phyloP scores from a whole-genome alignment of 2,113 vertebrate species.

The Menura novaehollandiae region DNA sequence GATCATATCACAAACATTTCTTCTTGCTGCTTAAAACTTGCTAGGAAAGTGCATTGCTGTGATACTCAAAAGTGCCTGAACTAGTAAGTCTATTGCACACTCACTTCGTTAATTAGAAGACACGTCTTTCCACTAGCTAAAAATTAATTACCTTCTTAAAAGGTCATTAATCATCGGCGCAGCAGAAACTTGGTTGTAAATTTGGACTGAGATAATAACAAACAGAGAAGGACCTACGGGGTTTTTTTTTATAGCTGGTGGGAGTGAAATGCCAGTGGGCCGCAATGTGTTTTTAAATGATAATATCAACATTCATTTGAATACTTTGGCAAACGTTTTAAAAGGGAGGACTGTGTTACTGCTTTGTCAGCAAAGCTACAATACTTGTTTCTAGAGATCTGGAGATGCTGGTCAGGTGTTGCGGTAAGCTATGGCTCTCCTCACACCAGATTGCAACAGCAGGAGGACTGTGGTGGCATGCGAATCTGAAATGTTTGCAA shows the following conservation, averaged over 20 bases:
- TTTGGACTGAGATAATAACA: slow-evolving; percentile 51
- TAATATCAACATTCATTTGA: slow-evolving; percentile 38
- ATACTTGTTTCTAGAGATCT: background rate
- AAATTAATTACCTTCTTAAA: slow-evolving; percentile 73
- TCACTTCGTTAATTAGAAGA: slow-evolving; percentile 66
- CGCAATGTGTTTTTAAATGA: slow-evolving; percentile 27
- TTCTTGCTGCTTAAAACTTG: slow-evolving; percentile 20
- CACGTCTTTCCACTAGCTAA: slow-evolving; percentile 44
- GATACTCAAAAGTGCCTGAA: background rate
- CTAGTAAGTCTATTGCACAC: slow-evolving; percentile 33
- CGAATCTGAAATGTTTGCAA: background rate
- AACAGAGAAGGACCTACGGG: slow-evolving; percentile 2
- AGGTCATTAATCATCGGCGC: slow-evolving; percentile 58
- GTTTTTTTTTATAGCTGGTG: background rate
- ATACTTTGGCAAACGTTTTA: slow-evolving; percentile 3
- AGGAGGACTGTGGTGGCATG: slow-evolving; percentile 25
- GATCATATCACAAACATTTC: background rate
- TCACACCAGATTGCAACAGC: slow-evolving; percentile 50
- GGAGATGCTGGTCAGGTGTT: slow-evolving; percentile 34
- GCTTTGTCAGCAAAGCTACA: slow-evolving; percentile 52
- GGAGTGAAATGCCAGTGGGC: slow-evolving; percentile 31
- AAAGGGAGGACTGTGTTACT: background rate
- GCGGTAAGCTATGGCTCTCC: slow-evolving; percentile 6
- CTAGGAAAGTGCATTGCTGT: background rate
- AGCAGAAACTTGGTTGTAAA: slow-evolving; percentile 56